Percentiles rank a stretch among this genome's conserved stretches.
Conservation (phyloP, 2,113 vertebrate genomes). For the Etheostoma spectabile region DNA sequence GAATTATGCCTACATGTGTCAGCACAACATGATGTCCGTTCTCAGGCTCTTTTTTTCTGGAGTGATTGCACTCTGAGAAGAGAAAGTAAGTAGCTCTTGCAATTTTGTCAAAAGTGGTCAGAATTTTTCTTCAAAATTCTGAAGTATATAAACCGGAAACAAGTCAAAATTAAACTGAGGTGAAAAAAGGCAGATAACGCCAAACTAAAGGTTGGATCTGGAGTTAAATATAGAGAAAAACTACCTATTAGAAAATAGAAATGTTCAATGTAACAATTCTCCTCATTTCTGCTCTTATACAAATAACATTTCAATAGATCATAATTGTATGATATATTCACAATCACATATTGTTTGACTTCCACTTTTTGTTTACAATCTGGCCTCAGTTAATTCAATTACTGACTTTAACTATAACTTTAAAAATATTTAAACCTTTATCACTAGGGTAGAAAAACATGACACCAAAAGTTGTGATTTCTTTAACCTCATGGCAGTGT, state of each 20-base stretch:
- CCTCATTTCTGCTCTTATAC: not conserved
- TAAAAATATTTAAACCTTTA: not conserved
- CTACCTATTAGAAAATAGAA: not conserved
- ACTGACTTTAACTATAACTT: not conserved
- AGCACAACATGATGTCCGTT: constrained; percentile 11
- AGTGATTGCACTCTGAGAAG: constrained; percentile 25
- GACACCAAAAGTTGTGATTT: not conserved
- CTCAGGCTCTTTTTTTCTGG: constrained; percentile 5
- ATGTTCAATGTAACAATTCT: not conserved
- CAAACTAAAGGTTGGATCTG: not conserved
- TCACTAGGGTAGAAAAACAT: not conserved
- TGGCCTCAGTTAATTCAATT: not conserved
- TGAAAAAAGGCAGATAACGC: not conserved
- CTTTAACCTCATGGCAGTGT: constrained; percentile 11
- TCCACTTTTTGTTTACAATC: not conserved
- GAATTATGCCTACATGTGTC: constrained; percentile 12
- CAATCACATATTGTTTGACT: not conserved
- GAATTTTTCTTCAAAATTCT: constrained; percentile 1
- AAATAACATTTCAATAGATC: not conserved
- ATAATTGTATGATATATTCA: not conserved
- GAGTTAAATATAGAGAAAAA: not conserved
- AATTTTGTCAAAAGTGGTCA: constrained; percentile 6
- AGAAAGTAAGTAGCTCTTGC: not conserved
- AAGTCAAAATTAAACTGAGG: not conserved
- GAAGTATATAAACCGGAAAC: not conserved